These are phyloP conservation scores for Sogatella furcifera DNA, from an alignment of 1,140 invertebrate genomes.

Conservation along the genomic window DNA sequence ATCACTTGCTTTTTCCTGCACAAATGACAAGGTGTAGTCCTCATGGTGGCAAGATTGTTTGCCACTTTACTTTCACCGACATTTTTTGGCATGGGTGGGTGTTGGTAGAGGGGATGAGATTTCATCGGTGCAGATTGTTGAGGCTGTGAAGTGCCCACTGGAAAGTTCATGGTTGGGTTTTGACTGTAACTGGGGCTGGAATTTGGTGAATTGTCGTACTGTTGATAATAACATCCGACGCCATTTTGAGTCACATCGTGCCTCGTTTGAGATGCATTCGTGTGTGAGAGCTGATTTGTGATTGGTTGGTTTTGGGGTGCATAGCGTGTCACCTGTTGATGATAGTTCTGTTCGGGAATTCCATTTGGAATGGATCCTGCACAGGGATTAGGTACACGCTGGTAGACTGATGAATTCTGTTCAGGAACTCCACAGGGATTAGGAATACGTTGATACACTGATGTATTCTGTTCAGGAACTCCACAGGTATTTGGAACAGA, in stretches of 20 bases:
- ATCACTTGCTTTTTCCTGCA: conserved; percentile 71
- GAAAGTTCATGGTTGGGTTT: conserved; percentile 1
- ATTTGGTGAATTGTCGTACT: background rate
- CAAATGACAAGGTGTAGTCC: conserved; percentile 55
- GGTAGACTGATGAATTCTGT: too few species aligned
- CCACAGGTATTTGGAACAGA: too few species aligned
- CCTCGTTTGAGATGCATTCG: background rate
- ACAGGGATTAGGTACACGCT: too few species aligned
- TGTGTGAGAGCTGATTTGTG: background rate
- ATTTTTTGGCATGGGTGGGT: conserved; percentile 30
- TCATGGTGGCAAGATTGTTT: conserved; percentile 17
- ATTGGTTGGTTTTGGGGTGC: background rate
- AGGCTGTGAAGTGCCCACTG: background rate
- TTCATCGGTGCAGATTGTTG: too few species aligned
- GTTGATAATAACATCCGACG: conserved; percentile 2
- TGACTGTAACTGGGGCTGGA: conserved; percentile 19
- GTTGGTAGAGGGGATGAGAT: conserved; percentile 31
- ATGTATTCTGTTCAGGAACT: too few species aligned
- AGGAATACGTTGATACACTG: too few species aligned
- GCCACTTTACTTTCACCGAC: conserved; percentile 7
- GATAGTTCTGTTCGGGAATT: conserved; percentile 4
- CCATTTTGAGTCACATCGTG: background rate
- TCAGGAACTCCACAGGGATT: too few species aligned
- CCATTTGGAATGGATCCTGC: too few species aligned
- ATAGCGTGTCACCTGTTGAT: background rate